phyloP scores from a whole-genome alignment of 2,888 invertebrate species.

The Drosophila fungiperda region DNA sequence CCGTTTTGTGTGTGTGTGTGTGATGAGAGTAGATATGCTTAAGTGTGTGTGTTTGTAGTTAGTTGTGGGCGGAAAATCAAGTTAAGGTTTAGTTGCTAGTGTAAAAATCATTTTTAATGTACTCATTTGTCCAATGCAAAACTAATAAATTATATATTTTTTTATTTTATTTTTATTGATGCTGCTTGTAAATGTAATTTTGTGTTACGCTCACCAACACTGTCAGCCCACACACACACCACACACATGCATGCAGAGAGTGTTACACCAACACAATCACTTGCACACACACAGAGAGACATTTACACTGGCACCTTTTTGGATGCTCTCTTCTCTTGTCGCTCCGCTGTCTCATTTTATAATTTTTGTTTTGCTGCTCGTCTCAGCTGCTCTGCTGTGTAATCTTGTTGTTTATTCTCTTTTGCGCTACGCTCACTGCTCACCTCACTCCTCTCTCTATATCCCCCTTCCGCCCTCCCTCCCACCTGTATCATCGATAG shows the following conservation, averaged over 20 bases:
- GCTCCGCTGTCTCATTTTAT: slow-evolving; percentile 56
- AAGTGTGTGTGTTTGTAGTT: slow-evolving; percentile 24
- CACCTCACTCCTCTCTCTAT: slow-evolving; percentile 9
- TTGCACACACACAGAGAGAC: slow-evolving; percentile 15
- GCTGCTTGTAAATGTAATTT: slow-evolving; percentile 30
- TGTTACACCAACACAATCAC: slow-evolving; percentile 16
- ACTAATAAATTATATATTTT: slow-evolving; percentile 15
- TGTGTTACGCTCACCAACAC: slow-evolving; percentile 42
- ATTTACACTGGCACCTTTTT: slow-evolving; percentile 48
- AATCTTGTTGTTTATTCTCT: slow-evolving; percentile 68
- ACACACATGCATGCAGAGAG: slow-evolving; percentile 8
- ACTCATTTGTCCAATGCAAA: slow-evolving; percentile 20
- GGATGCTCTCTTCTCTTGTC: slow-evolving; percentile 53
- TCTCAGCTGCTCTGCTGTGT: slow-evolving; percentile 50
- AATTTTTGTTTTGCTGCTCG: slow-evolving; percentile 57
- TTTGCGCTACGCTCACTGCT: slow-evolving; percentile 14
- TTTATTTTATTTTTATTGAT: slow-evolving; percentile 11
- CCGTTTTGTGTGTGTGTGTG: slow-evolving; percentile 43
- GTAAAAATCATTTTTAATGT: slow-evolving; percentile 21
- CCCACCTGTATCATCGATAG: slow-evolving; percentile 14
- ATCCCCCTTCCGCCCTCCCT: neutral
- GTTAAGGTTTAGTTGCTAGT: slow-evolving; percentile 18
- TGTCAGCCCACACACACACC: slow-evolving; percentile 30
- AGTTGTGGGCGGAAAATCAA: slow-evolving; percentile 56
- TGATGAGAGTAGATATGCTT: slow-evolving; percentile 15